Evolutionary conservation across 2,113 vertebrate genomes (phyloP), one percentile per base, ranked within the genome.

Genomic region (Laticauda colubrina): DNA sequence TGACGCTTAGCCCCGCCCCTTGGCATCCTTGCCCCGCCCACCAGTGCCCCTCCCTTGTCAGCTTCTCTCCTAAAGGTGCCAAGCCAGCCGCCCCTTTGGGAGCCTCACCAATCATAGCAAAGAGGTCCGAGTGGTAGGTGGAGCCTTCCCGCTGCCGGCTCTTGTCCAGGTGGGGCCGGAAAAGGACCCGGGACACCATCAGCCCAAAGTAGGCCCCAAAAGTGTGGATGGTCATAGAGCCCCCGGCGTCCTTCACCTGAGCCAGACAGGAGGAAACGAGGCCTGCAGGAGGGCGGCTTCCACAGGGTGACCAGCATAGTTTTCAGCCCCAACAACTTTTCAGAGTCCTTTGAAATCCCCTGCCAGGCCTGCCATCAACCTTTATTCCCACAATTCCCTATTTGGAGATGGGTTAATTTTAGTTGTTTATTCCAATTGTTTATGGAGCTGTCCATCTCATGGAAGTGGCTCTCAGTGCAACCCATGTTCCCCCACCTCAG

Each of bases 131-230:
- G 61, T 98, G 98, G 59, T 98, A 98, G 51, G 98, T 96, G 0
- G 88, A 97, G 45, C 96, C 53, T 96, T 97, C 98, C 94, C 29
- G 97, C 24, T 98, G 95, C 75, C 97, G 96, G 97, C 97, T 98
- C 93, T 97, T 98, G 1, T 98, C 95, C 95, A 96, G 86, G 2
- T 90, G 96, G 6, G 98, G 97, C 18, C 97, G 97, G 95, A 98
- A 98, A 61, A 99, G 96, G 53, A 98, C 43, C n/a, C 98, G 91
- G 0, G 99, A 98, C 45, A 99, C 98, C 94, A 97, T 94, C 93
- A 99, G 94, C 23, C 99, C 99, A 0, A 99, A 99, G 95, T 99
- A 99, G 55, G 99, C 99, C 1, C 99, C 99, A 0, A 99, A 99
- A 0, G 98, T 98, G 96, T 99, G 99, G 87, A 99, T 98, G 0